Base-by-base conservation (phyloP, 2,113 vertebrate species). In the Gallinago jamesoni region DNA sequence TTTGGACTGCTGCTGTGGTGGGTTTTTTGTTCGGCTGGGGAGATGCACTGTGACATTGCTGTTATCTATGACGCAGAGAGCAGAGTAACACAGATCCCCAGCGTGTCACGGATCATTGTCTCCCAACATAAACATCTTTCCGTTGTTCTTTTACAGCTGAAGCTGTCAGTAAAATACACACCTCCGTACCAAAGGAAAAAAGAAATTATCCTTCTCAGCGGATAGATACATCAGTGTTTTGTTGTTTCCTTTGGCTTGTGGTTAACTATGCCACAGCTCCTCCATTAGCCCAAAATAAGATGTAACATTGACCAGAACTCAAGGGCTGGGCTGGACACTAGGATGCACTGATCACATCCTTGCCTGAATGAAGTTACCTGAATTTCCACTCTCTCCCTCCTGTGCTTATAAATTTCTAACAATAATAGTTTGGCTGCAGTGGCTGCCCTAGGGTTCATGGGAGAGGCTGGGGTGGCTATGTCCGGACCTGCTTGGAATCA, bases 51-150 rank as follows among this genome's bases (percentile, higher is more conserved):
- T 84, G 92, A 47, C 85, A 93, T 18, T 87, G 68, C 73, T 59
- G 45, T 68, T 96, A 89, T 69, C 86, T 96, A 37, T 4, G 62
- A 78, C 4, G 27, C 88, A 94, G 73, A 66, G 59, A 84, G 66
- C 73, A 75, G 88, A 92, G 57, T 19, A 92, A 77, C 41, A 14
- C 55, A 89, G 86, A 93, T 90, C 90, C 88, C 73, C 66, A 81
- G 74, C 4, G 10, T 68, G 60, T 92, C 88, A 84, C 4, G 11
- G 56, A 81, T 90, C 90, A 87, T 53, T 75, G 73, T 87, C 39
- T 87, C 79, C 63, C 30, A 91, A 89, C 73, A 84, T 73, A 96
- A 95, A 92, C 69, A 93, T 88, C 56, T 64, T 91, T 88, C 76
- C 89, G 59, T 48, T 92, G 31, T n/a, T 93, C 70, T 94, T 92